Base-by-base conservation (phyloP, 2,113 vertebrate genomes). In the Anhinga anhinga region DNA sequence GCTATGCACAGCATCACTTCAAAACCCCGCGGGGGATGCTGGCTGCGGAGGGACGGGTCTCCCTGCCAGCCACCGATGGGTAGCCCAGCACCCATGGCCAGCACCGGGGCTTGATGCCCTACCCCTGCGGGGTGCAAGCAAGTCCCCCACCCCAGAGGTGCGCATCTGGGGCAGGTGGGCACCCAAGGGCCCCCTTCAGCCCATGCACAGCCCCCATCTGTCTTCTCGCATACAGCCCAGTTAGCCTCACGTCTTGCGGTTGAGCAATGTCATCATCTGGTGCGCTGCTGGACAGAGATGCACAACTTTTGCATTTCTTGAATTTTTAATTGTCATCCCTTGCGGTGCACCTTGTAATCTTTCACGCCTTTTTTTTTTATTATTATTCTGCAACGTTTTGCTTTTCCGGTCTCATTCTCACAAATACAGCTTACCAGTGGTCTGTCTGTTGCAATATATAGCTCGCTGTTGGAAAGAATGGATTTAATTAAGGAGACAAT, bases 21-120 rank as follows among this genome's bases (percentile, higher is more conserved):
- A 6, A 18, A 59, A 12, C n/a, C 47, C 22, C 13, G 0, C 32
- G 0, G 0, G 29, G 10, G 19, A 29, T n/a, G 20, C 67, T 49
- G 63, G 4, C 50, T 59, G 44, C 2, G 0, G 62, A 14, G 21
- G 0, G 5, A 6, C 1, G 0, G 17, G 16, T 40, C 32, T 72
- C 71, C 45, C 67, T 10, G 32, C 58, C 53, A 13, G 59, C 29
- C 3, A 0, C 62, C 18, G 5, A 0, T 12, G 11, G 53, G 21
- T 19, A 20, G 65, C 21, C 56, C 22, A 2, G 30, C 10, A 5
- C 42, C 71, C 77, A 7, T 1, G 0, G 56, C 76, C 81, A 53
- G 38, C 12, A 2, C 27, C 1, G 0, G 44, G 22, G 30, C 50
- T 47, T 7, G 1, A 50, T 8, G 6, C n/a, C 47, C 42, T 74